Conservation (phyloP, 2,113 vertebrate species). For the Labeo rohita region DNA sequence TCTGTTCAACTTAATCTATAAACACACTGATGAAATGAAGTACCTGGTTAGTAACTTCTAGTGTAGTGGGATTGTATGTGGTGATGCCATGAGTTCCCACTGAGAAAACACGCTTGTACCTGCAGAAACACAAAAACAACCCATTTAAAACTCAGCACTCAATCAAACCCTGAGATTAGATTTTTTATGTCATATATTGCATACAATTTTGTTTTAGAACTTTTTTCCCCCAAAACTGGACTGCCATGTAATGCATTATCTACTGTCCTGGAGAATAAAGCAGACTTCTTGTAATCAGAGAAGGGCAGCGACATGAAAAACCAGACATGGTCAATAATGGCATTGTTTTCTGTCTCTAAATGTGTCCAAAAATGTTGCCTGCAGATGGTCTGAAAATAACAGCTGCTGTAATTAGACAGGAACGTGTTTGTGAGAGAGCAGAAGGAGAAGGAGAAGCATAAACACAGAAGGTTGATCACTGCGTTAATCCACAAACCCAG, state of each 20-base stretch:
- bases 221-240: too few relatives aligned
- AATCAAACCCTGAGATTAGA: too few relatives aligned
- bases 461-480: too few relatives aligned
- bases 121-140: constrained; percentile 65
- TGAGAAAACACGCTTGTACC: constrained; percentile 98
- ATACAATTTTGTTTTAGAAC: too few relatives aligned
- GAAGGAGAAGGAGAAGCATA: too few relatives aligned
- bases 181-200: background rate
- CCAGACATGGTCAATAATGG: background rate
- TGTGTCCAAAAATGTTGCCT: background rate
- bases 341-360: background rate
- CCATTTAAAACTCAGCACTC: too few relatives aligned
- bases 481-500: too few relatives aligned
- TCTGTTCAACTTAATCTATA: too few relatives aligned
- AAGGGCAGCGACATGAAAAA: background rate
- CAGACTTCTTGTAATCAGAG: too few relatives aligned
- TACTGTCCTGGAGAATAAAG: too few relatives aligned
- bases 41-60: constrained; percentile 99
- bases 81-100: constrained; percentile 95
- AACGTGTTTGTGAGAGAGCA: background rate
- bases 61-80: constrained; percentile 95
- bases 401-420: background rate
- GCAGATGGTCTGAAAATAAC: background rate
- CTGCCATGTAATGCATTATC: too few relatives aligned
- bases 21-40: background rate